Conservation (phyloP, 1,140 invertebrate species). For the Aplysia californica region DNA sequence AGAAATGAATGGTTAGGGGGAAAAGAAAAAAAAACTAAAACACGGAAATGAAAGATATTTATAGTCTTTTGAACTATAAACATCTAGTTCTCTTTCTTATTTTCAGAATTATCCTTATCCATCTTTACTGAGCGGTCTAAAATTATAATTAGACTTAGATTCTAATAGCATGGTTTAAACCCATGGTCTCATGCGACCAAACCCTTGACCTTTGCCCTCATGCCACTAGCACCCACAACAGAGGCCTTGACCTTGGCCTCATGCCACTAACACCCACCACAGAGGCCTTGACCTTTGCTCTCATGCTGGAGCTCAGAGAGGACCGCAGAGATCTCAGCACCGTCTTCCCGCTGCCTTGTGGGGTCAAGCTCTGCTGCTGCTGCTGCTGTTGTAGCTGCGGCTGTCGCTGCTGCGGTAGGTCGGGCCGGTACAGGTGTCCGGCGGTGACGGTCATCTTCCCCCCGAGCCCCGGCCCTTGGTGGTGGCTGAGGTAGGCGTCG, state of each 20-base stretch:
- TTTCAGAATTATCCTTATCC: too few relatives aligned
- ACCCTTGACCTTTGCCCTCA: not conserved
- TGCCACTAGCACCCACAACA: too few relatives aligned
- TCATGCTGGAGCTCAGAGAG: conserved; percentile 18
- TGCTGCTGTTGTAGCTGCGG: not conserved
- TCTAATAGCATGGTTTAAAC: too few relatives aligned
- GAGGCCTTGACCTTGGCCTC: not conserved
- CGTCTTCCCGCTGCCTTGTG: not conserved
- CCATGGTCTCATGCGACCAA: too few relatives aligned
- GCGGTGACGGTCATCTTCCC: not conserved
- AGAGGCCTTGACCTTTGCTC: not conserved
- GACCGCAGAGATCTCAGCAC: conserved; percentile 10
- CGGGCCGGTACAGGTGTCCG: not conserved
- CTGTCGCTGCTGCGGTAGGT: not conserved
- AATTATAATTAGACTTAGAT: too few relatives aligned
- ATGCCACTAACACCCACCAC: not conserved
- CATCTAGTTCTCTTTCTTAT: too few relatives aligned
- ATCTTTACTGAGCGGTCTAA: too few relatives aligned
- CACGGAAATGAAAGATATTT: too few relatives aligned
- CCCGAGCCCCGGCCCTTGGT: conserved; percentile 7
- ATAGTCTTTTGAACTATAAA: too few relatives aligned
- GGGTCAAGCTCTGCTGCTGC: not conserved
- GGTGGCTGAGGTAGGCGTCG: conserved; percentile 13
- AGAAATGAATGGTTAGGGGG: not conserved
- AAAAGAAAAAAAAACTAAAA: too few relatives aligned